Evolutionary conservation across 2,888 invertebrate species (phyloP), one percentile per base, ranked within the genome.

Genomic region (Hymenopus coronatus): DNA sequence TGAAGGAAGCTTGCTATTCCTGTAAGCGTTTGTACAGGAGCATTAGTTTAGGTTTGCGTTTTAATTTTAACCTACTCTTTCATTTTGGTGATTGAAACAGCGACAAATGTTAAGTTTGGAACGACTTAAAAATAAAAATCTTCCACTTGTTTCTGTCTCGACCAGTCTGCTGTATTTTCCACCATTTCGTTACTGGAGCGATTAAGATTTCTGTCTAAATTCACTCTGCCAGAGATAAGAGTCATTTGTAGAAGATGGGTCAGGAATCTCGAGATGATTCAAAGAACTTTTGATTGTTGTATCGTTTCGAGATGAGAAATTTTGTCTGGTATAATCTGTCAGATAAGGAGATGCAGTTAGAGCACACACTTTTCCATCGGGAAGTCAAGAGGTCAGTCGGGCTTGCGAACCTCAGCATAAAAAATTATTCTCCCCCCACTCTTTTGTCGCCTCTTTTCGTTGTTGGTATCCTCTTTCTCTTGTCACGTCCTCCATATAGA

Each of bases 401-500:
- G 6, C 54, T 70, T 70, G 54, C 54, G 20, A 70, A 70, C 54
- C 54, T 70, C 54, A 70, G 54, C 54, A 70, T 20, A 70, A 70
- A 70, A 70, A 70, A 25, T 70, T 70, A 70, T 70, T 70, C 2
- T 25, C 54, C 54, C 20, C 40, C 54, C 25, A 20, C 54, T 20
- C 54, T 70, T 70, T 25, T 20, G 20, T 70, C 25, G 54, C 54
- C 54, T 20, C 54, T 70, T 70, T 70, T 70, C 54, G 54, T 25
- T 70, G 54, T 70, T 70, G 54, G 54, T 70, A 70, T 70, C 54
- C 88, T 88, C 82, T 88, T 88, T 70, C 83, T 88, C 15, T 85
- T 30, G 88, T 88, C 88, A 88, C 88, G 88, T 88, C 84, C 30
- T 88, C 88, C 28, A 70, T 70, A 84, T 88, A 84, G 88, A 88